Evolutionary conservation across 2,113 vertebrate species (phyloP).

Genomic region (Serinus canaria): DNA sequence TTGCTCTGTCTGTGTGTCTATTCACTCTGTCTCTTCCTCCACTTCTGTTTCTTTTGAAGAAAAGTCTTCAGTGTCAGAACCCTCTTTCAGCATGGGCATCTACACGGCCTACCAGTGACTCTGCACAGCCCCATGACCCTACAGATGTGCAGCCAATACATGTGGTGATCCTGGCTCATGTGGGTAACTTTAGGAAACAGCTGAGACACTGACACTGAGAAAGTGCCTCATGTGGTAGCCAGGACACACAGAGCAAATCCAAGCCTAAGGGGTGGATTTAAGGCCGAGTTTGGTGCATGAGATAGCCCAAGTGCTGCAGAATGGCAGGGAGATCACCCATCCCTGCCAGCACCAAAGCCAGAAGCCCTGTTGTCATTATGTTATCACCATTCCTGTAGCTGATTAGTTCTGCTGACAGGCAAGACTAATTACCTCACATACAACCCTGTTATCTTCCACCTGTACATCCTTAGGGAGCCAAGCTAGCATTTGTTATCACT

Average conservation of each 20-base stretch:
- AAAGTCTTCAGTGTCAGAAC: neutral
- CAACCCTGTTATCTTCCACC: neutral
- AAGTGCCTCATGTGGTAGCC: neutral
- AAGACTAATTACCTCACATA: neutral
- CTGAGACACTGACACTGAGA: neutral
- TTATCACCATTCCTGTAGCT: neutral
- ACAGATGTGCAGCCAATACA: neutral
- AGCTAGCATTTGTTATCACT: neutral
- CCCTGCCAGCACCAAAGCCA: neutral
- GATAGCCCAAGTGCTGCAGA: neutral
- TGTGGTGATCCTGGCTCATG: neutral
- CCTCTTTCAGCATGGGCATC: neutral
- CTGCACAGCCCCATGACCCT: too few species aligned
- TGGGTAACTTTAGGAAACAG: neutral
- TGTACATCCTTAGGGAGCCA: neutral
- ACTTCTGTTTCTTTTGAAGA: neutral
- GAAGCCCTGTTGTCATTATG: neutral
- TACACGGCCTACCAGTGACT: neutral
- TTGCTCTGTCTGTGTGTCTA: fast-evolving
- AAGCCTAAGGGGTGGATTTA: neutral
- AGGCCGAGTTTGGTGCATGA: fast-evolving
- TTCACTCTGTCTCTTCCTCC: neutral
- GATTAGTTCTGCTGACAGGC: slow-evolving; percentile 1
- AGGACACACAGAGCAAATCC: neutral
- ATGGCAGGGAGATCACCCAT: neutral